A percentile compares a stretch with the other conserved stretches of the same genome.
phyloP scores from a whole-genome alignment of 2,888 invertebrate species.

The Xestia sexstrigata region DNA sequence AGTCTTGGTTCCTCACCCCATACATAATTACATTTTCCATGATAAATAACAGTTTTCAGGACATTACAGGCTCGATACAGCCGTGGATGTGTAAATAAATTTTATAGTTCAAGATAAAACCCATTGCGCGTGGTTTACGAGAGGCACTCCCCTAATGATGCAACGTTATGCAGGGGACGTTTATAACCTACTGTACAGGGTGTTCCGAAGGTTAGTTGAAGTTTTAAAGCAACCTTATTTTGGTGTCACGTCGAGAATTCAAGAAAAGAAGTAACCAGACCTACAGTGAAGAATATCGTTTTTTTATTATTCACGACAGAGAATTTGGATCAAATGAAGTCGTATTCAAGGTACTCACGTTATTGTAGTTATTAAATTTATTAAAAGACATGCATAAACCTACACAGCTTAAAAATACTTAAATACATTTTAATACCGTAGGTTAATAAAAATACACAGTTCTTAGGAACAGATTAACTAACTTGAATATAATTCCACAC shows the following conservation, averaged over 20 bases:
- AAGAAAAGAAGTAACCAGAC: background rate
- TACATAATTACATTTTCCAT: conserved; percentile 31
- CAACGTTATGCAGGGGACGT: conserved; percentile 77
- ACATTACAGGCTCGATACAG: conserved; percentile 75
- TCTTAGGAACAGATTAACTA: background rate
- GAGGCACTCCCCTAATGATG: conserved; percentile 87
- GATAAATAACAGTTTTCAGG: conserved; percentile 69
- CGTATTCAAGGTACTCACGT: background rate
- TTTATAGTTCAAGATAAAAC: conserved; percentile 88
- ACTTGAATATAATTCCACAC: conserved; percentile 2
- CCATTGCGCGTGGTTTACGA: conserved; percentile 87
- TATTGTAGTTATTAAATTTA: background rate
- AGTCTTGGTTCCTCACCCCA: background rate
- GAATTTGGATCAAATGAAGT: background rate
- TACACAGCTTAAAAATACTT: too few relatives aligned
- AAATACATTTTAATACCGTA: too few relatives aligned
- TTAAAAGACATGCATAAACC: background rate
- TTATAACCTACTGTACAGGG: conserved; percentile 46
- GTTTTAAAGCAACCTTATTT: background rate
- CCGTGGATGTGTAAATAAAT: conserved; percentile 86
- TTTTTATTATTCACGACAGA: too few relatives aligned
- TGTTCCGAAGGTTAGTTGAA: conserved; percentile 9
- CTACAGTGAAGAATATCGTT: too few relatives aligned
- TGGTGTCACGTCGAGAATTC: background rate
- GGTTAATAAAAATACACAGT: too few relatives aligned